phyloP scores from a whole-genome alignment of 2,113 vertebrate species.

The Oryctolagus cuniculus region DNA sequence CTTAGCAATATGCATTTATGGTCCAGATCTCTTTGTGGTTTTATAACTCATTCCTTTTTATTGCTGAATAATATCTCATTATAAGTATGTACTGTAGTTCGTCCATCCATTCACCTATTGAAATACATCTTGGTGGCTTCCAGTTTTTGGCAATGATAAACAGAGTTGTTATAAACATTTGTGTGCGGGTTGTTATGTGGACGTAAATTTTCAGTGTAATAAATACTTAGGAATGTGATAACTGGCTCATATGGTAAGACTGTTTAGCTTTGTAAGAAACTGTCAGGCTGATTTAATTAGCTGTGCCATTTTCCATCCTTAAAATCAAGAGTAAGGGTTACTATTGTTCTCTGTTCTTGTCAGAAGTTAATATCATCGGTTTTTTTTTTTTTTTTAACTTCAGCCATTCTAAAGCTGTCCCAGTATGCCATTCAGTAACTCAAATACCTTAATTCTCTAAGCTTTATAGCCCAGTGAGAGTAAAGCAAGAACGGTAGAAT shows the following conservation, averaged over 20 bases:
- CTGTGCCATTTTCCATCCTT: neutral
- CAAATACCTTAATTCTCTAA: neutral
- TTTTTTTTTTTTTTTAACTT: neutral
- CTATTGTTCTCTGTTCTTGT: neutral
- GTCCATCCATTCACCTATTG: too few relatives aligned
- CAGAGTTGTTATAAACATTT: too few relatives aligned
- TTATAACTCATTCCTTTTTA: too few relatives aligned
- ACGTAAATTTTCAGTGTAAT: neutral
- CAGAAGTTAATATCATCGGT: neutral
- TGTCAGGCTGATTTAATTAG: neutral
- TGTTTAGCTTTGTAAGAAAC: slow-evolving; percentile 1
- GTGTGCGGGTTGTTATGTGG: neutral
- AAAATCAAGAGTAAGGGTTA: neutral
- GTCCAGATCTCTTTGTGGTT: too few relatives aligned
- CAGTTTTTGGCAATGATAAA: too few relatives aligned
- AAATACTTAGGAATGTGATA: neutral
- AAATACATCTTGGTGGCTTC: too few relatives aligned
- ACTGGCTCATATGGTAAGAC: neutral
- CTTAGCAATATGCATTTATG: too few relatives aligned
- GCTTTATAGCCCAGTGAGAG: neutral
- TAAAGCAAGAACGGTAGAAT: neutral
- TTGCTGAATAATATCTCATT: too few relatives aligned
- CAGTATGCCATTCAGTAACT: neutral
- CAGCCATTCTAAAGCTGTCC: neutral
- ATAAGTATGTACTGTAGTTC: too few relatives aligned